These are phyloP conservation scores for Zonotrichia albicollis DNA, from an alignment of 2,797 vertebrate species.

Conservation along the genomic window DNA sequence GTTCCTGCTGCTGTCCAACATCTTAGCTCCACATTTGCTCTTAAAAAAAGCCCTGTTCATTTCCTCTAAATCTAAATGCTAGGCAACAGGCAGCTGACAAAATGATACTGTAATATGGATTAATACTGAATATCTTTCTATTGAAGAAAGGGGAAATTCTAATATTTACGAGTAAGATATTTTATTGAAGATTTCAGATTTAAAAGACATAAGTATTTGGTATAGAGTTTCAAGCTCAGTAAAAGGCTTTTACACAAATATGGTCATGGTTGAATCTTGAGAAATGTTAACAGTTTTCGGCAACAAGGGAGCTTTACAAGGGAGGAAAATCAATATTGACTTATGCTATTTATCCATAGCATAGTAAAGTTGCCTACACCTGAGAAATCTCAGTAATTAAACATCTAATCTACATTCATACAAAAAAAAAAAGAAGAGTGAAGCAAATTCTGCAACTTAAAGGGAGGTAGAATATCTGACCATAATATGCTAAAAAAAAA, in stretches of 20 bases:
- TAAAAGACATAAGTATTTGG: constrained; percentile 39
- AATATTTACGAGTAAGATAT: background rate
- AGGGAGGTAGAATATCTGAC: background rate
- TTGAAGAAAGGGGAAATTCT: constrained; percentile 30
- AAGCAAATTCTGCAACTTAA: constrained; percentile 1
- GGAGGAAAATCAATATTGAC: constrained; percentile 27
- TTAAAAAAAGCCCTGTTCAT: background rate
- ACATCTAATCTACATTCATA: background rate
- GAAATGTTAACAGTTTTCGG: constrained; percentile 44
- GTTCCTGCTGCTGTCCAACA: background rate
- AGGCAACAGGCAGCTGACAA: background rate
- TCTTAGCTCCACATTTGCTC: background rate
- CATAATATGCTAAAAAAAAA: background rate
- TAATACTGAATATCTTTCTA: background rate
- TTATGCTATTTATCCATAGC: background rate
- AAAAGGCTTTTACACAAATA: constrained; percentile 45
- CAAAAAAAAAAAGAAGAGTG: background rate
- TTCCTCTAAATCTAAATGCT: background rate
- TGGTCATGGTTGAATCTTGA: constrained; percentile 10
- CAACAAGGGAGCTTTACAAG: background rate
- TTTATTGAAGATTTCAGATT: constrained; percentile 55
- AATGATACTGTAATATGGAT: background rate
- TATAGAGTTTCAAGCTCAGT: constrained; percentile 34
- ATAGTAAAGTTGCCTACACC: constrained; percentile 43
- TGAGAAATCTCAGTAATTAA: constrained; percentile 47